Percentiles rank a stretch among this genome's conserved stretches.
Evolutionary conservation across 2,797 vertebrate genomes (phyloP).

Genomic region (Taenioides sp.): DNA sequence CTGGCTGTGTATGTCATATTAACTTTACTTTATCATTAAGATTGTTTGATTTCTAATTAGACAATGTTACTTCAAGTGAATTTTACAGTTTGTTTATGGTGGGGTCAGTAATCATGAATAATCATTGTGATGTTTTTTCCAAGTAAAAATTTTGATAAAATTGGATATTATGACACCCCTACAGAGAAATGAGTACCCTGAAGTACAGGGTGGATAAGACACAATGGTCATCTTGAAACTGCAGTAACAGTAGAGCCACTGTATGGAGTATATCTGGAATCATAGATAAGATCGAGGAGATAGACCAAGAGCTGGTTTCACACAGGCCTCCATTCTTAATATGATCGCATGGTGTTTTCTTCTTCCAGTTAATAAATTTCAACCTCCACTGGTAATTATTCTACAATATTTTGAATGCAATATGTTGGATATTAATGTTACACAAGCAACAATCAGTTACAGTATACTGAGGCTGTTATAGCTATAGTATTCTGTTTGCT

Average conservation of each 20-base stretch:
- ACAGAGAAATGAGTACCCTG: conserved; percentile 38
- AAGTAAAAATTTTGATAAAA: not conserved
- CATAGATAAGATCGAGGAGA: conserved; percentile 70
- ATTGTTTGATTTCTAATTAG: too few relatives aligned
- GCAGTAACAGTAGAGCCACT: conserved; percentile 55
- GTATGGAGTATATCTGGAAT: conserved; percentile 62
- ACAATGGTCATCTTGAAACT: conserved; percentile 51
- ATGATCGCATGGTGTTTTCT: not conserved
- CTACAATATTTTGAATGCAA: not conserved
- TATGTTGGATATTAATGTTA: not conserved
- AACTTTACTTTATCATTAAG: too few relatives aligned
- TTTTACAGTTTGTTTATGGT: not conserved
- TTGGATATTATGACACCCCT: conserved; percentile 1
- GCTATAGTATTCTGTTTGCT: not conserved
- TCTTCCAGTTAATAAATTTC: not conserved
- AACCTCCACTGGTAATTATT: not conserved
- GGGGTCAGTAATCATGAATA: not conserved
- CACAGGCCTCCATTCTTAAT: conserved; percentile 34
- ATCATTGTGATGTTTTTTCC: not conserved
- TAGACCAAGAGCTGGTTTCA: conserved; percentile 50
- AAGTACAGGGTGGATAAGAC: conserved; percentile 53
- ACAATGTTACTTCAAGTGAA: not conserved
- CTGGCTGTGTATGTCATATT: too few relatives aligned
- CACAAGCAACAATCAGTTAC: not conserved
- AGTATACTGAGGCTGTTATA: not conserved